Percentiles rank a stretch among this genome's conserved stretches.
These are phyloP conservation scores for Temnothorax curvispinosus DNA, from an alignment of 1,140 invertebrate genomes.

Conservation along the genomic window DNA sequence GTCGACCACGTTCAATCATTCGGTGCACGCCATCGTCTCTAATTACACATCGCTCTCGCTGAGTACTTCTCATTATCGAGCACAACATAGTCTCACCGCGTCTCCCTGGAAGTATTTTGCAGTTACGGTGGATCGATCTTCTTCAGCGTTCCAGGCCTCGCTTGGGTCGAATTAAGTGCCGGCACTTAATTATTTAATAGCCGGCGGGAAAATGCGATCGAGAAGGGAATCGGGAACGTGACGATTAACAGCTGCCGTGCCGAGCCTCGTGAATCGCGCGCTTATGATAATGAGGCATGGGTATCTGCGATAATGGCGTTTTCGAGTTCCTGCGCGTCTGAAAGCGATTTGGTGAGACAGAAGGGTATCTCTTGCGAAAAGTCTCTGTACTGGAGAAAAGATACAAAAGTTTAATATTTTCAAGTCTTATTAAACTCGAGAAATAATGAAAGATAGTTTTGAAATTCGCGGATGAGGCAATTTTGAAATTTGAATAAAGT, in stretches of 20 bases:
- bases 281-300: conserved; percentile 28
- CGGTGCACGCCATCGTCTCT: conserved; percentile 1
- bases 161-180: conserved; percentile 62
- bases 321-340: background rate
- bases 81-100: conserved; percentile 24
- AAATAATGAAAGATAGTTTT: background rate
- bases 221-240: background rate
- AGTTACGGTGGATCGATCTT: conserved; percentile 37
- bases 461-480: background rate
- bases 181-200: conserved; percentile 68
- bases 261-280: background rate
- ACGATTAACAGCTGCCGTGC: conserved; percentile 30
- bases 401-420: background rate
- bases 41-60: conserved; percentile 42
- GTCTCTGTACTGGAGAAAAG: background rate
- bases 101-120: conserved; percentile 36
- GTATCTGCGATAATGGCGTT: conserved; percentile 21
- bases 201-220: conserved; percentile 10
- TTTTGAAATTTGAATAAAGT: background rate
- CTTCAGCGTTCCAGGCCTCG: background rate
- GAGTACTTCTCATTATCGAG: conserved; percentile 62
- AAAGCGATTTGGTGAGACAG: background rate
- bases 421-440: too few species aligned
- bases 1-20: conserved; percentile 1
- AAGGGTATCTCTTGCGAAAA: background rate